A percentile compares a stretch with the other conserved stretches of the same genome.
phyloP scores from a whole-genome alignment of 2,797 vertebrate genomes.

The Acipenser oxyrinchus region DNA sequence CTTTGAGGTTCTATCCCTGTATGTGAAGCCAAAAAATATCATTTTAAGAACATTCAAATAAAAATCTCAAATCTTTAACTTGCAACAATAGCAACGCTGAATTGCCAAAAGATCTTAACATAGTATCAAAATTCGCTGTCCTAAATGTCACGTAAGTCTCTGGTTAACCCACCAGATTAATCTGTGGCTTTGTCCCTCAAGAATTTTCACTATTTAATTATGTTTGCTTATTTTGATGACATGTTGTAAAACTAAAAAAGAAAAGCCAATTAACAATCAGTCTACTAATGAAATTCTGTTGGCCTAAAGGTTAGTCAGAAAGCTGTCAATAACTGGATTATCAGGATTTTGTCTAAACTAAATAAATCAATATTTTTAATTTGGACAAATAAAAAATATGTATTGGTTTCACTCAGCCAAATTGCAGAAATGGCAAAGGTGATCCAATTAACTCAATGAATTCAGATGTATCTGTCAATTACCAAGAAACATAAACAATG shows the following conservation, averaged over 20 bases:
- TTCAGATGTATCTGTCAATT: conserved; percentile 16
- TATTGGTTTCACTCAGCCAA: conserved; percentile 16
- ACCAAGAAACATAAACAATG: conserved; percentile 7
- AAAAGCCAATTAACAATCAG: background rate
- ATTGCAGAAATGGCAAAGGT: conserved; percentile 22
- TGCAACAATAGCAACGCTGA: too few relatives aligned
- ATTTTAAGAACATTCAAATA: too few relatives aligned
- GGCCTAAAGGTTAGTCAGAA: conserved; percentile 15
- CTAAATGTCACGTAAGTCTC: too few relatives aligned
- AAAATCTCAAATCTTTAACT: too few relatives aligned
- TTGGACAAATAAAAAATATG: conserved; percentile 17
- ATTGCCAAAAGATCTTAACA: too few relatives aligned
- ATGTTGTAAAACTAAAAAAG: background rate
- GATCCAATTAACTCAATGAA: conserved; percentile 20
- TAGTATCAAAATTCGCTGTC: too few relatives aligned
- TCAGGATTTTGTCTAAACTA: conserved; percentile 1
- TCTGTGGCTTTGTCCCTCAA: too few relatives aligned
- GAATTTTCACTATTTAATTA: too few relatives aligned
- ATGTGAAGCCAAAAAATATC: too few relatives aligned
- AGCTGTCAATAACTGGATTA: conserved; percentile 12
- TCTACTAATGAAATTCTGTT: background rate
- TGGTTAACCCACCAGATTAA: too few relatives aligned
- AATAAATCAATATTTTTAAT: conserved; percentile 14
- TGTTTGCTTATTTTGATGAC: too few relatives aligned
- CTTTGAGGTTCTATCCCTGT: too few relatives aligned